Percentiles rank a stretch among this genome's conserved stretches.
Conservation (phyloP, 2,888 invertebrate species). For the Junonia oenone region DNA sequence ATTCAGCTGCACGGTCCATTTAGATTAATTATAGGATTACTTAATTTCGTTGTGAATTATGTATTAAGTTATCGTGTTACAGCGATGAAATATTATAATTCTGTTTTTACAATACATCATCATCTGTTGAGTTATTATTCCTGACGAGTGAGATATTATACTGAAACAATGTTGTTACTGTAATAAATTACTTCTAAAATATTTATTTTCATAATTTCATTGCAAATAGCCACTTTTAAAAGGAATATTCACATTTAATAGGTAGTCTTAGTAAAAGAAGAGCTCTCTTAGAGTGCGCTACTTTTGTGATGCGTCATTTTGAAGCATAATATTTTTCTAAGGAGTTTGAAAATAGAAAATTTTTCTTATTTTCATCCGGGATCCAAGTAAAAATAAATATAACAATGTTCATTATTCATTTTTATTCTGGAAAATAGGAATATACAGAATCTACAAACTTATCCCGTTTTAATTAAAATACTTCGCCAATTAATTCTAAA, state of each 20-base stretch:
- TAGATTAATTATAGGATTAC: constrained; percentile 80
- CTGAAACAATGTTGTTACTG: neutral
- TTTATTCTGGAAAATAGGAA: too few relatives aligned
- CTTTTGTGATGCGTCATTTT: neutral
- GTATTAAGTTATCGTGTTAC: constrained; percentile 42
- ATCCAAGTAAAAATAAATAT: too few relatives aligned
- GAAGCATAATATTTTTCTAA: neutral
- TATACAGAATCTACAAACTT: too few relatives aligned
- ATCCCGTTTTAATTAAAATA: too few relatives aligned
- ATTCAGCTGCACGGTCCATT: constrained; percentile 79
- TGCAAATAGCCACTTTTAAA: neutral
- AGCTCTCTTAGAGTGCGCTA: neutral
- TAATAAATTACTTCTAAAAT: neutral
- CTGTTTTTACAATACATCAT: neutral
- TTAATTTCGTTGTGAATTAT: constrained; percentile 71
- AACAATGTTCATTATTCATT: too few relatives aligned
- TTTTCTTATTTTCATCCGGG: too few relatives aligned
- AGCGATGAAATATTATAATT: constrained; percentile 30
- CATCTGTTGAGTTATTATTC: neutral
- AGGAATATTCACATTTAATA: neutral
- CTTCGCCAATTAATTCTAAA: too few relatives aligned
- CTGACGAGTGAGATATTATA: neutral
- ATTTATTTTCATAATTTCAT: neutral
- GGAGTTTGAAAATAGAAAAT: neutral
- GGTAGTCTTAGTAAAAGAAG: neutral